These are phyloP conservation scores for Accipiter cooperii DNA, from an alignment of 2,113 vertebrate species.

Conservation along the genomic window DNA sequence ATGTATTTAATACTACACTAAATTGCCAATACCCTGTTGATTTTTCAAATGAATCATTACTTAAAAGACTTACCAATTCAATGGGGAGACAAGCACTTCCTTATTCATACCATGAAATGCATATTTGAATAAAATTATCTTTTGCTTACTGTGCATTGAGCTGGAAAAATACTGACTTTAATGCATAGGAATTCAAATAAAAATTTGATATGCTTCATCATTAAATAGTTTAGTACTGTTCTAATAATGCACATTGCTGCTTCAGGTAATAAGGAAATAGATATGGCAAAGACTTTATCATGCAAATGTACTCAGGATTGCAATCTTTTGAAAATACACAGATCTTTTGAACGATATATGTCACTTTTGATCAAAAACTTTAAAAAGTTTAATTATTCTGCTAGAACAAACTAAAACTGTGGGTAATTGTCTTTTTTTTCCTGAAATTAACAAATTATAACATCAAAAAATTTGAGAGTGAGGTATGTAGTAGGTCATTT, in stretches of 20 bases:
- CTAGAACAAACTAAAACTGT: conserved; percentile 65
- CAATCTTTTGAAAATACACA: conserved; percentile 47
- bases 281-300: conserved; percentile 23
- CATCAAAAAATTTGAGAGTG: conserved; percentile 65
- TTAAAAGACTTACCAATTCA: conserved; percentile 49
- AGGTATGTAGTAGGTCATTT: conserved; percentile 83
- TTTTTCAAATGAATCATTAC: conserved; percentile 24
- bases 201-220: neutral
- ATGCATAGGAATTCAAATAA: neutral
- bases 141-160: conserved; percentile 31
- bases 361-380: conserved; percentile 71
- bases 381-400: conserved; percentile 65
- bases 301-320: conserved; percentile 23
- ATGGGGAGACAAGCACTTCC: conserved; percentile 30
- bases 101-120: conserved; percentile 33
- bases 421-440: conserved; percentile 69
- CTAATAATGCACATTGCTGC: conserved; percentile 3
- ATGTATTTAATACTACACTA: neutral
- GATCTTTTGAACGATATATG: conserved; percentile 31
- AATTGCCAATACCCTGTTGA: conserved; percentile 27
- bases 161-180: conserved; percentile 43
- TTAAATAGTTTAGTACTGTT: neutral
- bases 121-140: conserved; percentile 57
- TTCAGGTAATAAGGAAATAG: conserved; percentile 28
- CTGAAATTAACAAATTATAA: conserved; percentile 75